Evolutionary conservation across 2,797 vertebrate genomes (phyloP).

Genomic region (Pangasius krempfi): DNA sequence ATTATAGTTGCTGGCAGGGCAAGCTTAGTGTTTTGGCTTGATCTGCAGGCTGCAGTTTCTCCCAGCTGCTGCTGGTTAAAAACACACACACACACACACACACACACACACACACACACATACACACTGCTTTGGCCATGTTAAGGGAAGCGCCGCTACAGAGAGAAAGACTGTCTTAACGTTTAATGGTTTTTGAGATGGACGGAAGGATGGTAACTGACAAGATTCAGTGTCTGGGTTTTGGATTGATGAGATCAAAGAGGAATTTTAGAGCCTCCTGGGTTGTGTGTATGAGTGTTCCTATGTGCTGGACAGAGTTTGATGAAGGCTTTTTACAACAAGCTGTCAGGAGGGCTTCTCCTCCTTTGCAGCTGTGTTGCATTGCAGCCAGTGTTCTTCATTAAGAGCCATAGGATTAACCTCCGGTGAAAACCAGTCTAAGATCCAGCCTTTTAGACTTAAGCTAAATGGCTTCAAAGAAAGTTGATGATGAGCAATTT

Average conservation of each 20-base stretch:
- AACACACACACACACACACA: constrained; percentile 19
- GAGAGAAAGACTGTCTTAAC: constrained; percentile 40
- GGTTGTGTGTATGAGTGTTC: constrained; percentile 33
- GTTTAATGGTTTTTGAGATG: constrained; percentile 37
- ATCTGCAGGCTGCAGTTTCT: constrained; percentile 47
- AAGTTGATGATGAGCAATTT: constrained; percentile 29
- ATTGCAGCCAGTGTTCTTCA: constrained; percentile 51
- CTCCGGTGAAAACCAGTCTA: constrained; percentile 39
- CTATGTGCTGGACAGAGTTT: constrained; percentile 34
- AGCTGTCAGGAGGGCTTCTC: constrained; percentile 50
- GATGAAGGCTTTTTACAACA: constrained; percentile 50
- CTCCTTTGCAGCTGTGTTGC: constrained; percentile 52
- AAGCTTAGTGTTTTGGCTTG: constrained; percentile 50
- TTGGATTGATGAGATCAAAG: constrained; percentile 57
- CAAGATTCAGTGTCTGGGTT: constrained; percentile 46
- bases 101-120: neutral
- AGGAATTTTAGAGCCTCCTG: constrained; percentile 40
- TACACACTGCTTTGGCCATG: constrained; percentile 8
- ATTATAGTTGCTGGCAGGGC: constrained; percentile 49
- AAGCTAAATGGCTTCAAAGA: constrained; percentile 34
- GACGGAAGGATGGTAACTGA: constrained; percentile 45
- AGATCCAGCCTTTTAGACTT: constrained; percentile 37
- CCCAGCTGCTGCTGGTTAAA: constrained; percentile 48
- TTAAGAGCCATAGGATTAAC: constrained; percentile 47
- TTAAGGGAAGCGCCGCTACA: constrained; percentile 26